These are phyloP conservation scores for Dromiciops gliroides DNA, from an alignment of 2,113 vertebrate species.

Conservation along the genomic window DNA sequence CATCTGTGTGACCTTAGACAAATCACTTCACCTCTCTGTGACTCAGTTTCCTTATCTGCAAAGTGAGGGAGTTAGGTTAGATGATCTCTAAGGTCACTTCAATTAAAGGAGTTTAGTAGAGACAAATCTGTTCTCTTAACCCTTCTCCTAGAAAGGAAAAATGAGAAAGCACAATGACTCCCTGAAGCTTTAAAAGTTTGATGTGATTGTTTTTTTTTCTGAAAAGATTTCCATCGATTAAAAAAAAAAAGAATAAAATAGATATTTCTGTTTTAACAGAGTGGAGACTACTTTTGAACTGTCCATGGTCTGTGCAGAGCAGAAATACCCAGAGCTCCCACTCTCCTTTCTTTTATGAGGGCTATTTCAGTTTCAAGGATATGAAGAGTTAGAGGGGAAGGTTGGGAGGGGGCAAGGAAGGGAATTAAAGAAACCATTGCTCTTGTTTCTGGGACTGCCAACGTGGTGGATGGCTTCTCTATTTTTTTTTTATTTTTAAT, in stretches of 20 bases:
- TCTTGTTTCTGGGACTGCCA: not conserved
- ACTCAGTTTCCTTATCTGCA: not conserved
- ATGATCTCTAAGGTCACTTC: not conserved
- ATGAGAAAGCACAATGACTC: not conserved
- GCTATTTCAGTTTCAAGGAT: not conserved
- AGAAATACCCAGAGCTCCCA: conserved; percentile 4
- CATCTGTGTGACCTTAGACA: not conserved
- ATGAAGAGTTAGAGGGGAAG: not conserved
- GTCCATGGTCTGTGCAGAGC: not conserved
- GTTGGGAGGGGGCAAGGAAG: not conserved
- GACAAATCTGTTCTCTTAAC: not conserved
- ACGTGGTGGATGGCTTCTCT: not conserved
- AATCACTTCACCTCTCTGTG: not conserved
- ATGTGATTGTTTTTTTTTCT: not conserved
- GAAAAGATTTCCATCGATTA: not conserved
- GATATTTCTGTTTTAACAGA: not conserved
- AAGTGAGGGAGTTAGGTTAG: not conserved
- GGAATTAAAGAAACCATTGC: conserved; percentile 21
- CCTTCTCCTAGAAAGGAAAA: not conserved
- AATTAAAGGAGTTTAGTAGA: not conserved
- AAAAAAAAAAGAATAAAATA: not conserved
- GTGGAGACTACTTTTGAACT: not conserved
- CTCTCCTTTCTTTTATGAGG: not conserved
- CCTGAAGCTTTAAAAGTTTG: not conserved
- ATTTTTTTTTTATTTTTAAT: conserved; percentile 37